Percentiles rank a stretch among this genome's conserved stretches.
phyloP scores from a whole-genome alignment of 37 sponge, comb jelly and placozoan species.

The Crambe crambe region DNA sequence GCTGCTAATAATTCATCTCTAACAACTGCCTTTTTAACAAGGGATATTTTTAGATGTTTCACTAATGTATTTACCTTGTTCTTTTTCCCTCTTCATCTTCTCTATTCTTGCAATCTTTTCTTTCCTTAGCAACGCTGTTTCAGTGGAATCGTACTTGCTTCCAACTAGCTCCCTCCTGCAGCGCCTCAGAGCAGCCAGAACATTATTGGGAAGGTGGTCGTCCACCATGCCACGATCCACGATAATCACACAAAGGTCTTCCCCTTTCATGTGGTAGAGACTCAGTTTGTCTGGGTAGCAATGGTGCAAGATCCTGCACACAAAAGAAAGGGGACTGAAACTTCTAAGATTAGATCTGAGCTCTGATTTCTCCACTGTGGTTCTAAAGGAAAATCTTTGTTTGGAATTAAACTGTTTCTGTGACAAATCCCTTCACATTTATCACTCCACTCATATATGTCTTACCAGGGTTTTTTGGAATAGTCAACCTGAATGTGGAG shows the following conservation, averaged over 20 bases:
- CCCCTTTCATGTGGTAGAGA: not conserved
- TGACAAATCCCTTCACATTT: too few species aligned
- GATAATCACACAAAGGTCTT: conserved; percentile 40
- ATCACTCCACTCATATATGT: too few species aligned
- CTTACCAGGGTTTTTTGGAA: conserved; percentile 24
- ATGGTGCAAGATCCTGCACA: not conserved
- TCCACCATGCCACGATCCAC: conserved; percentile 45
- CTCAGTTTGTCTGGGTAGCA: not conserved
- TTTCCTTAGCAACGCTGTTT: not conserved
- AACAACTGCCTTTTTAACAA: too few species aligned
- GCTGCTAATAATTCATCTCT: too few species aligned
- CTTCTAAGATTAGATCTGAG: not conserved
- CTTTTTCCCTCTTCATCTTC: not conserved
- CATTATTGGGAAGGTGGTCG: conserved; percentile 57
- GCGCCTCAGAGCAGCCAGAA: conserved; percentile 1
- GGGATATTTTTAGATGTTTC: not conserved
- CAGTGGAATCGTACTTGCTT: not conserved
- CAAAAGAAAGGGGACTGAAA: not conserved
- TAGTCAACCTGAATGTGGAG: conserved; percentile 18
- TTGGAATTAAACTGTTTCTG: too few species aligned
- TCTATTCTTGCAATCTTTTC: not conserved
- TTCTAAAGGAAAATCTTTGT: too few species aligned
- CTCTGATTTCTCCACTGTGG: too few species aligned
- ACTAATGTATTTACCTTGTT: not conserved
- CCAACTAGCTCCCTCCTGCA: conserved; percentile 13